Conservation (phyloP, 2,113 vertebrate species). For the Cochlearius cochlearius region DNA sequence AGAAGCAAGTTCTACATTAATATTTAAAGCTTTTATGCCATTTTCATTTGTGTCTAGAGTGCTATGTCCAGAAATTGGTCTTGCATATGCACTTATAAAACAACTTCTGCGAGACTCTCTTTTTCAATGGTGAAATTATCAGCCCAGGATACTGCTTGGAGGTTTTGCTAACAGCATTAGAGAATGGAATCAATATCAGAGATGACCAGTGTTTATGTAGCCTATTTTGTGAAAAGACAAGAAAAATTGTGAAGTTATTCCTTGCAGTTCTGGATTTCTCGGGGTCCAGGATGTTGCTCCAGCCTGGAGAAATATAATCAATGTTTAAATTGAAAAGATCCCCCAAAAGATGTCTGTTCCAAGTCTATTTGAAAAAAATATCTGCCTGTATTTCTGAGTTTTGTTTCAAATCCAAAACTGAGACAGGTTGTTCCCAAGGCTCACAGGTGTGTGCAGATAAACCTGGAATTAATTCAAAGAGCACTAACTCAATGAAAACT, state of each 20-base stretch:
- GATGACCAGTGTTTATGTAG: not conserved
- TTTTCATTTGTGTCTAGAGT: conserved; percentile 4
- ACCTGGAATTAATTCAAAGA: conserved; percentile 3
- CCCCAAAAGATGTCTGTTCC: not conserved
- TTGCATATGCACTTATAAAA: not conserved
- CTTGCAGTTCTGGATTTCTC: not conserved
- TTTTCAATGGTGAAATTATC: not conserved
- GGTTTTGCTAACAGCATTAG: not conserved
- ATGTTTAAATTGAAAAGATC: not conserved
- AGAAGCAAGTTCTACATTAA: not conserved
- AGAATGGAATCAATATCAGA: not conserved
- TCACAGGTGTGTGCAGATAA: not conserved
- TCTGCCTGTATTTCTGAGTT: not conserved
- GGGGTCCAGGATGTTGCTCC: not conserved
- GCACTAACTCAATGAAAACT: not conserved
- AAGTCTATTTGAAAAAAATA: not conserved
- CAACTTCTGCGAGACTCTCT: not conserved
- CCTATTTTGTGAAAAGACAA: not conserved
- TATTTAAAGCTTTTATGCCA: not conserved
- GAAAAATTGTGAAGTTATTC: not conserved
- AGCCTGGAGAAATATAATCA: not conserved
- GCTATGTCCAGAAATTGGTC: not conserved
- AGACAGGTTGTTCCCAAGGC: not conserved
- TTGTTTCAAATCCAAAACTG: not conserved
- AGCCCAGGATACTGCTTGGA: not conserved